phyloP scores from a whole-genome alignment of 2,113 vertebrate species.

The Atlantisia rogersi region DNA sequence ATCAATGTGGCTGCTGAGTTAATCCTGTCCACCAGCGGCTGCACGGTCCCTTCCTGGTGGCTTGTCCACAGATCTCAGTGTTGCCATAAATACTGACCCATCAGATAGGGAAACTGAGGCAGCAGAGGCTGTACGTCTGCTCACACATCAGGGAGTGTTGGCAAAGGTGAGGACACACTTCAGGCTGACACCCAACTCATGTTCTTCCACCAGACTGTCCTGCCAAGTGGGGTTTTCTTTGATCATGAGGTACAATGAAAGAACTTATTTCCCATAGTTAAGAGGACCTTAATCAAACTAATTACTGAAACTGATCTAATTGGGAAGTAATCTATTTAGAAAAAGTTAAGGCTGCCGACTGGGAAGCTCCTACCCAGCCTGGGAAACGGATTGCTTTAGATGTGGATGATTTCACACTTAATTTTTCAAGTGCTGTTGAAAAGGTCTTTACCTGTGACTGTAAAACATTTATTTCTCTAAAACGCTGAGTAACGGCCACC shows the following conservation, averaged over 20 bases:
- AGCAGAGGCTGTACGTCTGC: accelerated
- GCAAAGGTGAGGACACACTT: neutral
- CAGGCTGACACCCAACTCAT: neutral
- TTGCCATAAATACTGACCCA: neutral
- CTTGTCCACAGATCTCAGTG: accelerated
- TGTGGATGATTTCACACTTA: neutral
- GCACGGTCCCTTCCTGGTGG: neutral
- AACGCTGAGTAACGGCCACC: neutral
- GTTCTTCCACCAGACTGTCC: neutral
- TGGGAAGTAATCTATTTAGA: slow-evolving; percentile 27
- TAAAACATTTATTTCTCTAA: slow-evolving; percentile 36
- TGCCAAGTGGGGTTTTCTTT: neutral
- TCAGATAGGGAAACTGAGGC: neutral
- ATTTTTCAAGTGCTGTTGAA: slow-evolving; percentile 38
- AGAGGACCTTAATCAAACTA: slow-evolving; percentile 7
- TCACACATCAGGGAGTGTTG: accelerated
- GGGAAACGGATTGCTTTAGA: neutral
- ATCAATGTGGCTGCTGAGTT: neutral
- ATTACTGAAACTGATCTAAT: slow-evolving; percentile 28
- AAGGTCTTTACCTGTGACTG: slow-evolving; percentile 15
- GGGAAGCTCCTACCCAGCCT: neutral
- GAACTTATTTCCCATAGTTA: neutral
- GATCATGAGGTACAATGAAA: neutral
- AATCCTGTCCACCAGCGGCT: neutral
- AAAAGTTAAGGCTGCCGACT: neutral